Evolutionary conservation across 2,113 vertebrate species (phyloP).

Genomic region (Ahaetulla prasina): DNA sequence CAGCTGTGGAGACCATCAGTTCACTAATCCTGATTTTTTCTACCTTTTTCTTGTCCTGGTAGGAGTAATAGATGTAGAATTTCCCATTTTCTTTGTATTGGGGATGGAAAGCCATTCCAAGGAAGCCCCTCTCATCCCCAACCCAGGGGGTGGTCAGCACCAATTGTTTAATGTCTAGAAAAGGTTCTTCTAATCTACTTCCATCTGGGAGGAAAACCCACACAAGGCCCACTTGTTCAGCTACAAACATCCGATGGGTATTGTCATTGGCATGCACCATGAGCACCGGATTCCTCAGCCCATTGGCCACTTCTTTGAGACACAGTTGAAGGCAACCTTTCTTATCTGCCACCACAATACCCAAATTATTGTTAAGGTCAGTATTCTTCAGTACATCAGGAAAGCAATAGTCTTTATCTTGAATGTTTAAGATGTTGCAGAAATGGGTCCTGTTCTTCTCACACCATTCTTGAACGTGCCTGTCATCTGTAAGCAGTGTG

Average conservation of each 20-base stretch:
- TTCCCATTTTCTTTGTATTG: constrained; percentile 72
- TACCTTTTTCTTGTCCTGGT: constrained; percentile 61
- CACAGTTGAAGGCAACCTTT: constrained; percentile 81
- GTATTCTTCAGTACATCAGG: constrained; percentile 70
- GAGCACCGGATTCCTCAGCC: constrained; percentile 76
- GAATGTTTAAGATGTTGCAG: constrained; percentile 73
- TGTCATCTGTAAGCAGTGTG: constrained; percentile 66
- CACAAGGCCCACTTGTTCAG: constrained; percentile 78
- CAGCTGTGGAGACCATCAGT: constrained; percentile 71
- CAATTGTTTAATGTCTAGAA: constrained; percentile 75
- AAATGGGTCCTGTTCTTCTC: constrained; percentile 60
- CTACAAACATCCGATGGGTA: constrained; percentile 78
- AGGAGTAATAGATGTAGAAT: constrained; percentile 82
- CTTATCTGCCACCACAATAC: constrained; percentile 61
- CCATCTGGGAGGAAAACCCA: constrained; percentile 79
- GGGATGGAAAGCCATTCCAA: constrained; percentile 83
- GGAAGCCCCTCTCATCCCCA: constrained; percentile 82
- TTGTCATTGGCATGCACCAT: constrained; percentile 73
- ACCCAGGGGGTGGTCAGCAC: constrained; percentile 77
- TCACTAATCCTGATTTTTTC: constrained; percentile 81
- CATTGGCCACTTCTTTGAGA: constrained; percentile 75
- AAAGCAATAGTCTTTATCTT: constrained; percentile 81
- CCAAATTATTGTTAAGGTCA: constrained; percentile 69
- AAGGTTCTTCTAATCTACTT: constrained; percentile 75
- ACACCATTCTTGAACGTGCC: constrained; percentile 46